Percentiles rank a stretch among this genome's conserved stretches.
Conservation (phyloP, 1,140 invertebrate species). For the Homalodisca vitripennis region DNA sequence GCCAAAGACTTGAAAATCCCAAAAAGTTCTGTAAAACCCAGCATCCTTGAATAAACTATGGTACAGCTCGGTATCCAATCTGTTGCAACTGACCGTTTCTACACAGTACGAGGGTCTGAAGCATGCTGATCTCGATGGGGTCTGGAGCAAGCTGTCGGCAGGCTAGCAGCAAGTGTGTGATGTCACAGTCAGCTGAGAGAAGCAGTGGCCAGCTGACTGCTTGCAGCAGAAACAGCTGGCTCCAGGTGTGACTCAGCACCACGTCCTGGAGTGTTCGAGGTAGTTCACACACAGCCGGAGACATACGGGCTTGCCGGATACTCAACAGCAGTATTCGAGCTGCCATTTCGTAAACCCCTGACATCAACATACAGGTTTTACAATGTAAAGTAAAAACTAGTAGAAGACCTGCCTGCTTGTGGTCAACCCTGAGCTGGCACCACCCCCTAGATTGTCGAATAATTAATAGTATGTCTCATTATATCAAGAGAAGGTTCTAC, state of each 20-base stretch:
- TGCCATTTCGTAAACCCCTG: conserved; percentile 44
- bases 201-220: conserved; percentile 58
- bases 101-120: conserved; percentile 30
- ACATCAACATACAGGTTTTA: too few species aligned
- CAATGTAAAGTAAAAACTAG: too few species aligned
- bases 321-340: conserved; percentile 57
- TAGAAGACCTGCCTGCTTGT: too few species aligned
- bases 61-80: too few species aligned
- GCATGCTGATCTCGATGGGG: conserved; percentile 23
- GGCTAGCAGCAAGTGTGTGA: background rate
- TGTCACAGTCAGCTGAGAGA: conserved; percentile 19
- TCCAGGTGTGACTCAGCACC: conserved; percentile 58
- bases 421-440: too few species aligned
- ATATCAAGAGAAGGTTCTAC: too few species aligned
- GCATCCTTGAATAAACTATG: too few species aligned
- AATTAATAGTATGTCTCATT: too few species aligned
- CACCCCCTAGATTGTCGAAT: too few species aligned
- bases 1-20: too few species aligned
- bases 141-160: conserved; percentile 20
- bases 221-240: conserved; percentile 56
- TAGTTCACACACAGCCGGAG: conserved; percentile 53
- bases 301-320: conserved; percentile 54
- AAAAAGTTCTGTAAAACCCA: too few species aligned
- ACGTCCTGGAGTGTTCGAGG: conserved; percentile 52
- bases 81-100: conserved; percentile 26